Evolutionary conservation across 2,888 invertebrate species (phyloP), one percentile per base, ranked within the genome.

Genomic region (Hyalella azteca): DNA sequence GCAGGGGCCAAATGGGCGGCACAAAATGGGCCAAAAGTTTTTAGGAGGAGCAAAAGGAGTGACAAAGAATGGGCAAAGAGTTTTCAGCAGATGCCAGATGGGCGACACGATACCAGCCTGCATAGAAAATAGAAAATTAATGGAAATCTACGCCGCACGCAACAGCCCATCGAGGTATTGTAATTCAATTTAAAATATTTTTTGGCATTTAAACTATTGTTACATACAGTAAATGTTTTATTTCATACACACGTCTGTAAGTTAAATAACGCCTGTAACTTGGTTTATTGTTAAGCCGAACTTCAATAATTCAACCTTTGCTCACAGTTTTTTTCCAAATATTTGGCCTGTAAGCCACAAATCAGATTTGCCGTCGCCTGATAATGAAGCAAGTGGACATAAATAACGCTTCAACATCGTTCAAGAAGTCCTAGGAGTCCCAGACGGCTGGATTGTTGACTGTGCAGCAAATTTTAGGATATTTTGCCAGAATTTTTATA

Each of bases 321-420:
- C 4, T 7, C 54, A 22, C 26, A 15, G 29, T 60, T 36, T 36
- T 60, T 60, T 36, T 15, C 9, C 29, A 59, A 7, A 15, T 36
- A 13, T 36, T 1, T 3, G 36, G 32, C 22, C 32, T 32, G 60
- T 29, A 3, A 36, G 22, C 60, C 60, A 60, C 60, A 60, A 60
- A 60, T 60, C 60, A 60, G 60, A 60, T 36, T 60, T 60, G 60
- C 29, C 36, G 60, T 60, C 60, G 60, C 60, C 7, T 36, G 29
- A 36, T 60, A 36, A 32, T 36, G 32, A 60, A 2, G 54, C 22
- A 22, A 7, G 54, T 7, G 15, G 54, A 54, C 26, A 22, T 5
- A 22, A 13, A 4, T 7, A n/a, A 13, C 3, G 15, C 11, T 54
- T 22, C 7, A 22, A 22, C 26, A 54, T 22, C 5, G 9, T 7